Evolutionary conservation across 2,113 vertebrate species (phyloP).

Genomic region (Morone saxatilis): DNA sequence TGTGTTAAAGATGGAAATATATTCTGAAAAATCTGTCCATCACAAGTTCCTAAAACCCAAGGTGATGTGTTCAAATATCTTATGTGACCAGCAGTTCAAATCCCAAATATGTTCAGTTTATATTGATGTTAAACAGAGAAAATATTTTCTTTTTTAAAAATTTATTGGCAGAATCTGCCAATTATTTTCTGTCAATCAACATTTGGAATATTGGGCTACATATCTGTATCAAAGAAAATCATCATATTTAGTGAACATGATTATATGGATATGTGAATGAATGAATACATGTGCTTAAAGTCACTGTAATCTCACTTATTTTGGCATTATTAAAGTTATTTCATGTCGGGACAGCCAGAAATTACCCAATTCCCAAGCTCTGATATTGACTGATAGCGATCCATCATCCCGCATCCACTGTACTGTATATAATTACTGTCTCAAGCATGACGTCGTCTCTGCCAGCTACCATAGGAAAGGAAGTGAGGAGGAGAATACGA

Average conservation of each 20-base stretch:
- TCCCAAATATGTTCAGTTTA: not conserved
- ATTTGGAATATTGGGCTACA: not conserved
- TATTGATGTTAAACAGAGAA: not conserved
- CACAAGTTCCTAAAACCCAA: not conserved
- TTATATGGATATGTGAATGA: not conserved
- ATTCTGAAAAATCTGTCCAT: not conserved
- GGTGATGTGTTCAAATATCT: not conserved
- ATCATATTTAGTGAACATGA: too few species aligned
- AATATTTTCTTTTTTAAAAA: not conserved
- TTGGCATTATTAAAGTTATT: not conserved
- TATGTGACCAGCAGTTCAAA: not conserved
- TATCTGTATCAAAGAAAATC: too few species aligned
- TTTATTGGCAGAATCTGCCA: not conserved
- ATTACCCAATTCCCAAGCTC: not conserved
- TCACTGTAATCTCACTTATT: not conserved
- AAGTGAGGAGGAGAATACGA: not conserved
- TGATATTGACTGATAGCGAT: conserved; percentile 1
- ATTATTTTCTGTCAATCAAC: too few species aligned
- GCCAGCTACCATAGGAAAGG: too few species aligned
- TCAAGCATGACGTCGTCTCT: not conserved
- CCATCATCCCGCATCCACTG: not conserved
- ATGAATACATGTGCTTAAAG: not conserved
- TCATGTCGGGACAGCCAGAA: not conserved
- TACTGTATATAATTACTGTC: not conserved
- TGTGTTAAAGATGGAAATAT: not conserved